A percentile compares a stretch with the other conserved stretches of the same genome.
These are phyloP conservation scores for Taxidea taxus DNA, from an alignment of 2,113 vertebrate species.

Conservation along the genomic window DNA sequence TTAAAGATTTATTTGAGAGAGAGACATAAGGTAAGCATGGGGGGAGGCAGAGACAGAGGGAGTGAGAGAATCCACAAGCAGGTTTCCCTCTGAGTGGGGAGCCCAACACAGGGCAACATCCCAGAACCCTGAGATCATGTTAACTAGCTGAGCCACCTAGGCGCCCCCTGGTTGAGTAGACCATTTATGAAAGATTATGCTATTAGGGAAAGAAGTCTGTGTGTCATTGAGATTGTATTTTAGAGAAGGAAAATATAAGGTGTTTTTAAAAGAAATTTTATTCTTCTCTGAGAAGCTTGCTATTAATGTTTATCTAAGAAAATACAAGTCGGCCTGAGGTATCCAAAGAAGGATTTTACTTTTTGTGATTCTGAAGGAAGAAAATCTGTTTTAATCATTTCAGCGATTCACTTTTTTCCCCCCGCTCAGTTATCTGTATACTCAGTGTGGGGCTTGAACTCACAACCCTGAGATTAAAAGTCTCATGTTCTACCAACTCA, in stretches of 20 bases:
- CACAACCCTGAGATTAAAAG: background rate
- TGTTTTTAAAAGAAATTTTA: slow-evolving; percentile 25
- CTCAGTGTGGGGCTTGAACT: background rate
- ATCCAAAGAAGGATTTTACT: background rate
- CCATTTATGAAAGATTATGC: background rate
- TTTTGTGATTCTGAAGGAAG: background rate
- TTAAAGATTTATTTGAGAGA: background rate
- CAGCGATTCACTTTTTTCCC: background rate
- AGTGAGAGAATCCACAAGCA: background rate
- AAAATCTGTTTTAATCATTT: slow-evolving; percentile 13
- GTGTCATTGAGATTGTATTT: slow-evolving; percentile 12
- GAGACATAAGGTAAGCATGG: background rate
- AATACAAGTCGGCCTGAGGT: background rate
- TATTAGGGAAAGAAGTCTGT: background rate
- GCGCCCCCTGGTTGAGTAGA: background rate
- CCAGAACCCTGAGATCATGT: background rate
- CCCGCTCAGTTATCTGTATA: background rate
- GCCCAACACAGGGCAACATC: background rate
- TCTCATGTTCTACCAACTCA: background rate
- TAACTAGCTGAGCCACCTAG: background rate
- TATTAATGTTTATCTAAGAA: background rate
- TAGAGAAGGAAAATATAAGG: background rate
- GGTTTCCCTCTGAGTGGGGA: background rate
- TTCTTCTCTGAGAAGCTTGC: background rate
- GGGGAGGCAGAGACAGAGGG: background rate